Base-by-base conservation (phyloP, 2,888 invertebrate genomes). In the Seira sanloemensis region DNA sequence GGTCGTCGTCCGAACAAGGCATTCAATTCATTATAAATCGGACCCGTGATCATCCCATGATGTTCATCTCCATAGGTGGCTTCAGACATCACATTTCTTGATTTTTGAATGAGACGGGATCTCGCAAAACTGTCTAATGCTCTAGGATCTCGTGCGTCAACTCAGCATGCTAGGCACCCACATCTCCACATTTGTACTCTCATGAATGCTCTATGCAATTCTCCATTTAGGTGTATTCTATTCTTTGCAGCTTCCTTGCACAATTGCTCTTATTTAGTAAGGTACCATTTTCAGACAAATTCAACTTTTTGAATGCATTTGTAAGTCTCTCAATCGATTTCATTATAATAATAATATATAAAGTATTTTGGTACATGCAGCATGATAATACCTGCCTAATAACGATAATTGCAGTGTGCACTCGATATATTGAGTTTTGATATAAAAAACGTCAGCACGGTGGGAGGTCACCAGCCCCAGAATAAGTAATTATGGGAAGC, bases 91-190 rank as follows among this genome's bases (percentile, higher is more conserved):
- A 62, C 26, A 75, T 65, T 68, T 46, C 9, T 18, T 37, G n/a
- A 19, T n/a, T 26, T 74, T 46, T 24, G 37, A 62, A 54, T 46
- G 25, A 72, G 66, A 79, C 65, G 37, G 75, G 46, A 58, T 16
- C 58, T 18, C 18, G 7, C 65, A 72, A 66, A 73, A 46, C 67
- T 71, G 46, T 69, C 37, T 78, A 58, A 58, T 9, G 58, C 58
- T n/a, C n/a, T n/a, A 58, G 19, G 46, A 79, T 79, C 73, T 79
- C 79, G 79, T 79, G 79, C 79, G 79, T 79, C 80, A 80, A 80
- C 68, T 26, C 80, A 80, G 80, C 80, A 24, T 80, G 80, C 65
- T 74, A 67, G 65, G 80, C 80, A 74, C 80, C 80, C 80, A 80
- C 80, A 80, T 73, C 73, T 54, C 75, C 50, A 27, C 75, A 54